These are phyloP conservation scores for Bothrops jararaca DNA, from an alignment of 2,113 vertebrate genomes.

Conservation along the genomic window DNA sequence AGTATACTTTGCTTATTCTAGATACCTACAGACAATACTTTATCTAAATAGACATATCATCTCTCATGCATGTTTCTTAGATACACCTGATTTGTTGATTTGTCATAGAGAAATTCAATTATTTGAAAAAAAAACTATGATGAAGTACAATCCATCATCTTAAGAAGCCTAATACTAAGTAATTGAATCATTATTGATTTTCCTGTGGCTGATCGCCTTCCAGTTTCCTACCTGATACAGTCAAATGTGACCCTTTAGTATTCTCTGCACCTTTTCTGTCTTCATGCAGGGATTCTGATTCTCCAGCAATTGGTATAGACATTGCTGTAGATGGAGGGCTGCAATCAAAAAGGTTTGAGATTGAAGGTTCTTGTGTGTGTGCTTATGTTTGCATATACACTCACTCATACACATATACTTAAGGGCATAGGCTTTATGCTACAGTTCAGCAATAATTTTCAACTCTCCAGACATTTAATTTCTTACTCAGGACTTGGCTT, in stretches of 20 bases:
- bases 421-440: background rate
- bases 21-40: background rate
- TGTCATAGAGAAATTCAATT: background rate
- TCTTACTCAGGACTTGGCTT: background rate
- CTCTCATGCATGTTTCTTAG: background rate
- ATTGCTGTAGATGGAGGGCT: constrained; percentile 90
- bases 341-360: constrained; percentile 32
- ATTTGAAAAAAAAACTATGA: background rate
- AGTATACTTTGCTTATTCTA: background rate
- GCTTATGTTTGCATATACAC: background rate
- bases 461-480: background rate
- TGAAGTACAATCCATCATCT: background rate
- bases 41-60: background rate
- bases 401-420: background rate
- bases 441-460: background rate
- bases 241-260: constrained; percentile 70
- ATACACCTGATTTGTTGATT: background rate
- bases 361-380: background rate
- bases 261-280: constrained; percentile 85
- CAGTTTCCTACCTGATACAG: constrained; percentile 67
- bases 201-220: background rate
- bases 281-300: constrained; percentile 81
- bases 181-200: background rate
- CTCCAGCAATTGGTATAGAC: constrained; percentile 79
- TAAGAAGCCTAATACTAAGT: background rate